Percentiles rank a stretch among this genome's conserved stretches.
Conservation (phyloP, 2,113 vertebrate species). For the Chrysochloris asiatica region DNA sequence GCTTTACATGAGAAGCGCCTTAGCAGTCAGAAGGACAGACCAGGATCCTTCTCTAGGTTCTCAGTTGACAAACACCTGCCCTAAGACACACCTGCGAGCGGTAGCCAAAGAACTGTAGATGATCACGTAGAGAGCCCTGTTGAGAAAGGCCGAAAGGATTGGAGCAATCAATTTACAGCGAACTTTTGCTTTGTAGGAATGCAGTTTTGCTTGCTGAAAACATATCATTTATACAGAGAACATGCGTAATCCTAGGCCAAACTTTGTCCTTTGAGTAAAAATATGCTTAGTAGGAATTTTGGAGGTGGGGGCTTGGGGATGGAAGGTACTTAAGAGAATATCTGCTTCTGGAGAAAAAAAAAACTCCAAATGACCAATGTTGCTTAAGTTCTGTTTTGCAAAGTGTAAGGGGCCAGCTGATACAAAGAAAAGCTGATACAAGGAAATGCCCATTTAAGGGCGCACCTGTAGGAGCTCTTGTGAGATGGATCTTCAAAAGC, state of each 20-base stretch:
- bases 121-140: slow-evolving; percentile 80
- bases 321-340: slow-evolving; percentile 57
- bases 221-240: slow-evolving; percentile 80
- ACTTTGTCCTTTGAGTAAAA: slow-evolving; percentile 84
- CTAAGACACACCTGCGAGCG: slow-evolving; percentile 73
- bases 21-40: slow-evolving; percentile 33
- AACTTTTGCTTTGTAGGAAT: slow-evolving; percentile 82
- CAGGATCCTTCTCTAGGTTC: slow-evolving; percentile 50
- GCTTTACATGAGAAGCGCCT: slow-evolving; percentile 26
- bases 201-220: slow-evolving; percentile 83
- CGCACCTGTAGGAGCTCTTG: slow-evolving; percentile 70
- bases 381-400: slow-evolving; percentile 80
- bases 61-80: slow-evolving; percentile 79
- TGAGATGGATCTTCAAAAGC: slow-evolving; percentile 50
- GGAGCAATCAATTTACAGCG: slow-evolving; percentile 83
- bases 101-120: slow-evolving; percentile 57
- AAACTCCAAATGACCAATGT: slow-evolving; percentile 74
- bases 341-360: slow-evolving; percentile 76
- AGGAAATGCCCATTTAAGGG: slow-evolving; percentile 73
- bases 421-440: slow-evolving; percentile 70
- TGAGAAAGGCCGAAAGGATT: slow-evolving; percentile 77
- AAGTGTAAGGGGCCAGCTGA: slow-evolving; percentile 74
- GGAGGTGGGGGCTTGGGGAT: background rate
- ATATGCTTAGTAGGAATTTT: slow-evolving; percentile 83
- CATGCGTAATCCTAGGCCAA: slow-evolving; percentile 81